These are phyloP conservation scores for Amiota communis DNA, from an alignment of 2,888 invertebrate genomes.

Conservation along the genomic window DNA sequence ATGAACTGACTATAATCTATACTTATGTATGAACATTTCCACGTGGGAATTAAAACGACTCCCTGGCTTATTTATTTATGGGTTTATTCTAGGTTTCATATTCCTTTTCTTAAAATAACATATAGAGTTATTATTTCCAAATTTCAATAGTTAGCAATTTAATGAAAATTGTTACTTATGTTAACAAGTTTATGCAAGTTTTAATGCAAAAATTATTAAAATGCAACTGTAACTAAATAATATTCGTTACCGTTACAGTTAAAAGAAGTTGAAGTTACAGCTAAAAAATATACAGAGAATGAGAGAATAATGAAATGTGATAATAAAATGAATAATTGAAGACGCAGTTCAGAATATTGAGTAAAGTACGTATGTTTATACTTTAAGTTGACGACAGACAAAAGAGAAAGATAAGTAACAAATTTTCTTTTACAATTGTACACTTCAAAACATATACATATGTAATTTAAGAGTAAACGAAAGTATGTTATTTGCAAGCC, in stretches of 20 bases:
- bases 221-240: slow-evolving; percentile 44
- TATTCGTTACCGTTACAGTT: slow-evolving; percentile 59
- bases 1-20: too few species aligned
- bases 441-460: neutral
- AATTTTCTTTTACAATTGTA: slow-evolving; percentile 8
- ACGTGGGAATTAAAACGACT: too few species aligned
- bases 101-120: too few species aligned
- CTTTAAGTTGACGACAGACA: slow-evolving; percentile 37
- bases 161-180: too few species aligned
- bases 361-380: slow-evolving; percentile 61
- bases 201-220: slow-evolving; percentile 19
- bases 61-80: too few species aligned
- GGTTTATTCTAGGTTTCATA: too few species aligned
- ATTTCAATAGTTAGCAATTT: too few species aligned
- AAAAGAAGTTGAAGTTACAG: slow-evolving; percentile 54
- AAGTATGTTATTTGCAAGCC: slow-evolving; percentile 52
- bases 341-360: slow-evolving; percentile 42
- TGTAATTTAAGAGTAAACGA: neutral
- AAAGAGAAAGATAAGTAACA: slow-evolving; percentile 60
- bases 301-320: slow-evolving; percentile 52
- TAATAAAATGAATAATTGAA: slow-evolving; percentile 43
- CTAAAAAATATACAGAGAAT: slow-evolving; percentile 10
- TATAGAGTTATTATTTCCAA: too few species aligned
- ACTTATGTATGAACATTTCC: too few species aligned
- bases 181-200: too few species aligned